A percentile compares a stretch with the other conserved stretches of the same genome.
phyloP scores from a whole-genome alignment of 2,797 vertebrate species.

The Hyperoplus immaculatus region DNA sequence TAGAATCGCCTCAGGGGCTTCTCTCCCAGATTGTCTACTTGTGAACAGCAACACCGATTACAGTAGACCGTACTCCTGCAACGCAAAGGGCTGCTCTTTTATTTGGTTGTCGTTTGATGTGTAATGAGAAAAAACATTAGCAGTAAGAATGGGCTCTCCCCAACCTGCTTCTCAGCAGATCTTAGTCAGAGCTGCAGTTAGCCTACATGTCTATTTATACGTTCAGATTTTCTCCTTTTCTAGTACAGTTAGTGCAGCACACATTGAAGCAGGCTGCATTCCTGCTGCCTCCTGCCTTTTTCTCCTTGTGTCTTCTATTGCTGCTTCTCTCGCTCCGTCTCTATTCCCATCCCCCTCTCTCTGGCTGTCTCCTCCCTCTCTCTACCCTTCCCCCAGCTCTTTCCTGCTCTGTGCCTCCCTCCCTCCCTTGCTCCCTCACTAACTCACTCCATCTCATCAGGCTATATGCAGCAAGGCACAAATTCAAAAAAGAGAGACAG shows the following conservation, averaged over 20 bases:
- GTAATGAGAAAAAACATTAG: constrained; percentile 86
- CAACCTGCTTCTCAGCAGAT: constrained; percentile 71
- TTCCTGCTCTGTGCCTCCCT: constrained; percentile 61
- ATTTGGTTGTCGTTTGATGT: constrained; percentile 82
- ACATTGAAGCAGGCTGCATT: constrained; percentile 72
- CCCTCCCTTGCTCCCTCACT: constrained; percentile 56
- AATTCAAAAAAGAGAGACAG: constrained; percentile 81
- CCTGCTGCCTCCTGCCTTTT: constrained; percentile 64
- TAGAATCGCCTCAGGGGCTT: not conserved
- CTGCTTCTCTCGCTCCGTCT: constrained; percentile 61
- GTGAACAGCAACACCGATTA: constrained; percentile 39
- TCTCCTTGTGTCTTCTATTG: constrained; percentile 53
- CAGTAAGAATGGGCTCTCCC: constrained; percentile 79
- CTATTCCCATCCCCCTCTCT: constrained; percentile 64
- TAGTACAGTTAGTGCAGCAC: constrained; percentile 70
- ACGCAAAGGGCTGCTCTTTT: constrained; percentile 64
- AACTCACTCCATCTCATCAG: constrained; percentile 64
- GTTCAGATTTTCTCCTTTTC: constrained; percentile 67
- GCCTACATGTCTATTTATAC: constrained; percentile 79
- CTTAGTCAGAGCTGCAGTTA: constrained; percentile 71
- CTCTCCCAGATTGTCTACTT: constrained; percentile 13
- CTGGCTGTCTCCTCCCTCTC: constrained; percentile 69
- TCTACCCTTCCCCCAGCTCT: constrained; percentile 71
- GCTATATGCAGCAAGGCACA: constrained; percentile 82
- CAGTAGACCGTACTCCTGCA: constrained; percentile 20